Base-by-base conservation (phyloP, 2,113 vertebrate genomes). In the Ictalurus furcatus region DNA sequence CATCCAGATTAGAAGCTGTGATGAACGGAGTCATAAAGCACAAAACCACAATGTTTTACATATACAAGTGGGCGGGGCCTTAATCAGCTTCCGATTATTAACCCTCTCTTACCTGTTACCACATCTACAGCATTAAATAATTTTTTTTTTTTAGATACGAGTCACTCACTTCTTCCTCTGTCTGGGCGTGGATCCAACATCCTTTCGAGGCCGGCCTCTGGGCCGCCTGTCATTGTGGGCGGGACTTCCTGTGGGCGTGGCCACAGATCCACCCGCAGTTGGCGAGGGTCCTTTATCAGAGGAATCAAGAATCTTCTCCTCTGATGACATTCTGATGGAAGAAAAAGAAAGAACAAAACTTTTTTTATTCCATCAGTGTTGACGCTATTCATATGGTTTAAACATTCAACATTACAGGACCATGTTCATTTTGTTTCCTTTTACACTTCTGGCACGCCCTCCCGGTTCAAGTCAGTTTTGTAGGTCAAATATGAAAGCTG, bases 131-230 rank as follows among this genome's bases (percentile, higher is more conserved):
- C 48, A 11, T 52, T 52, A 52, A 11, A 52, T 52, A 52, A 1
- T 52, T 52, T 52, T 48, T 48, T 48, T 48, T 48, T 48, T 8
- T 48, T 44, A 52, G 34, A 52, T 52, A 21, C 23, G 82, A 61
- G 88, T 90, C 92, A 97, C 97, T 94, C 97, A 98, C 97, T 99
- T 99, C 95, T 97, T 99, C 94, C 96, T 97, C 96, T 96, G 97
- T 95, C 97, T 97, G 94, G 97, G 95, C 87, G 91, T 89, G 91
- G 96, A 95, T 95, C 95, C 96, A 95, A 96, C 97, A 97, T 98
- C 97, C 96, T 98, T 99, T 94, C 97, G 97, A 92, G 97, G 98
- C 96, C 97, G 96, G 96, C 98, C 98, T 95, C 98, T 96, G 94
- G 97, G 97, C 96, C 97, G 97, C 96, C 97, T 97, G 97, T 98